These are phyloP conservation scores for Platerodrilus igneus DNA, from an alignment of 2,888 invertebrate species.

Conservation along the genomic window DNA sequence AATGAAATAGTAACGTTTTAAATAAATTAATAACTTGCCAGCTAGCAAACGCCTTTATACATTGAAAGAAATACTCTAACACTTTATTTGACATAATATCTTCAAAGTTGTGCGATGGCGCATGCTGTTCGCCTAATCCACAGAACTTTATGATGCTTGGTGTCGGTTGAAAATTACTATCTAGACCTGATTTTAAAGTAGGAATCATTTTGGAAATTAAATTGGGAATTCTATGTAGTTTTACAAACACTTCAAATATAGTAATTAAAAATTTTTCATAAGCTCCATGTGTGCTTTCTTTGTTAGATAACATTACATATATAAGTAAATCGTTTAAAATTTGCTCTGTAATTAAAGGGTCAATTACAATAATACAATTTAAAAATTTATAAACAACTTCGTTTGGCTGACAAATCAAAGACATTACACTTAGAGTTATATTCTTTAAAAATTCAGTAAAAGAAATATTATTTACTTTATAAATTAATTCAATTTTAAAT, in stretches of 20 bases:
- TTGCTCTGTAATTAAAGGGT: slow-evolving; percentile 41
- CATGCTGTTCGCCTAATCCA: too few species aligned
- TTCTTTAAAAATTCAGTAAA: slow-evolving; percentile 20
- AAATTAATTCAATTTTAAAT: slow-evolving; percentile 26
- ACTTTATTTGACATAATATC: too few species aligned
- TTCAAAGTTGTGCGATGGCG: too few species aligned
- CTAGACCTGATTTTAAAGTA: slow-evolving; percentile 32
- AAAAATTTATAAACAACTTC: slow-evolving; percentile 35
- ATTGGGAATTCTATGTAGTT: slow-evolving; percentile 41
- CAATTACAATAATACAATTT: slow-evolving; percentile 33
- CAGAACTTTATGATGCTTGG: slow-evolving; percentile 2
- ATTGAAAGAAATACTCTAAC: slow-evolving; percentile 36
- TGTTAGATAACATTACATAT: slow-evolving; percentile 35
- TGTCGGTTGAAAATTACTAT: slow-evolving; percentile 11
- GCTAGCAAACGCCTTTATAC: slow-evolving; percentile 37
- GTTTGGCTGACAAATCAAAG: slow-evolving; percentile 30
- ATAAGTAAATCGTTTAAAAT: slow-evolving; percentile 34
- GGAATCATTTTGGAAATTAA: slow-evolving; percentile 40
- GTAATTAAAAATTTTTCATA: slow-evolving; percentile 36
- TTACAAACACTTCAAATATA: slow-evolving; percentile 41
- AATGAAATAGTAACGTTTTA: slow-evolving; percentile 39
- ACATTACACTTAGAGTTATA: slow-evolving; percentile 35
- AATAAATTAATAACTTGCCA: slow-evolving; percentile 43
- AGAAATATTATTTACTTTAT: slow-evolving; percentile 31
- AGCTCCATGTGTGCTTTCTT: slow-evolving; percentile 21